phyloP scores from a whole-genome alignment of 2,113 vertebrate genomes.

The Prolemur simus region DNA sequence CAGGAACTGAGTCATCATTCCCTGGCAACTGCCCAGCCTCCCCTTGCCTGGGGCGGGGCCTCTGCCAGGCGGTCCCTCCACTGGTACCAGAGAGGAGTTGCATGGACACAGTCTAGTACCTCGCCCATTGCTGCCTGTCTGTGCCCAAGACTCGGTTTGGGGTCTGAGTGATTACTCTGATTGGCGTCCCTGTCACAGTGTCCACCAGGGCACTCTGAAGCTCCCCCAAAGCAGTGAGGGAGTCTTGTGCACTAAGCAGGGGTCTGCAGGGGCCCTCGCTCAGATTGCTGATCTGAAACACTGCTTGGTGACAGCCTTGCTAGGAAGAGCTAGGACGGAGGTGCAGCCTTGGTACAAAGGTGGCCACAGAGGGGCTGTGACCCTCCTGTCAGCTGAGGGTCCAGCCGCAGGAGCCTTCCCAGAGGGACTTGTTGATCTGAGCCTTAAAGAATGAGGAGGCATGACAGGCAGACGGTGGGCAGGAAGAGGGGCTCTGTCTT shows the following conservation, averaged over 20 bases:
- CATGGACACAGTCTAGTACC: background rate
- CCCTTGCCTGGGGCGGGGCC: background rate
- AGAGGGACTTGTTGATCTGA: background rate
- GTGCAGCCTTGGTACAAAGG: background rate
- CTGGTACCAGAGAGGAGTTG: background rate
- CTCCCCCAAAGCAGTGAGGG: background rate
- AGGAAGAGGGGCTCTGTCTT: background rate
- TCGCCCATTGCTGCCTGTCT: background rate
- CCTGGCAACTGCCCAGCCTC: background rate
- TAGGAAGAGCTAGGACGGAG: background rate
- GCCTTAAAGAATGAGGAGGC: background rate
- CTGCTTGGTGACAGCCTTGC: background rate
- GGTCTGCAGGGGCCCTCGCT: background rate
- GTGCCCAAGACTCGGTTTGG: background rate
- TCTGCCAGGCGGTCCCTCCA: background rate
- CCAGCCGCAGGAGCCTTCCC: background rate
- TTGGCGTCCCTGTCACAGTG: background rate
- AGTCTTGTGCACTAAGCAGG: fast-evolving
- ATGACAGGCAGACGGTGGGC: too few species aligned
- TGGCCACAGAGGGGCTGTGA: background rate
- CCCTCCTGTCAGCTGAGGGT: too few species aligned
- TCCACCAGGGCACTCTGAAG: background rate
- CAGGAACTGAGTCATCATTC: background rate
- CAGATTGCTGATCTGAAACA: background rate
- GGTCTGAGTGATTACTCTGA: background rate